phyloP scores from a whole-genome alignment of 2,797 vertebrate genomes.

The Kryptopterus vitreolus region DNA sequence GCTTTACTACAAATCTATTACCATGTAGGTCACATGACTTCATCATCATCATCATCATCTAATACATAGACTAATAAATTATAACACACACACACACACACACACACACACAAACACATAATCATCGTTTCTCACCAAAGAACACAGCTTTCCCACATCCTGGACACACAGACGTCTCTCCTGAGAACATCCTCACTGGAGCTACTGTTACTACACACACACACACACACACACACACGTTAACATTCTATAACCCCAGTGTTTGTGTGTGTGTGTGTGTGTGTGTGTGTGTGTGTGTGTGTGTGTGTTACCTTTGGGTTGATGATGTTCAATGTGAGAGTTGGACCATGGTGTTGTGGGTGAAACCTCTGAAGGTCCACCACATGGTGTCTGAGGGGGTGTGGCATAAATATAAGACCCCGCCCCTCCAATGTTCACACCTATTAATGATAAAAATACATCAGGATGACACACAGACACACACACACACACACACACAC shows the following conservation, averaged over 20 bases:
- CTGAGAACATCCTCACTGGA: constrained; percentile 65
- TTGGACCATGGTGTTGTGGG: constrained; percentile 60
- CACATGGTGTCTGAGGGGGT: constrained; percentile 49
- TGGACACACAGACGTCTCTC: constrained; percentile 70
- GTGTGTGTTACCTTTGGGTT: constrained; percentile 53
- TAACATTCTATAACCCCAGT: constrained; percentile 56
- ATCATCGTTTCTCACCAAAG: constrained; percentile 65
- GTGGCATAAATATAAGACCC: constrained; percentile 62
- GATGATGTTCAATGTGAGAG: constrained; percentile 44
- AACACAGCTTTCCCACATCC: constrained; percentile 71
- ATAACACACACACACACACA: no score
- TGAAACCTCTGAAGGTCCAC: constrained; percentile 49
- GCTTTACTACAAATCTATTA: background rate
- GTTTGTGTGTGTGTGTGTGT: background rate
- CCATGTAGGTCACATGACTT: background rate
- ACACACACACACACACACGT: constrained; percentile 33
- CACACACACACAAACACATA: no score
- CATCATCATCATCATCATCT: background rate
- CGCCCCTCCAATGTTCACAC: constrained; percentile 62
- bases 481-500: background rate
- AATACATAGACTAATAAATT: no score
- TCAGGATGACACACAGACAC: background rate
- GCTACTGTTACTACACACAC: constrained; percentile 42
- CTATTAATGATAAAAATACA: constrained; percentile 38
- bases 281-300: background rate